Evolutionary conservation across 2,888 invertebrate genomes (phyloP).

Genomic region (Lithophane leautieri): DNA sequence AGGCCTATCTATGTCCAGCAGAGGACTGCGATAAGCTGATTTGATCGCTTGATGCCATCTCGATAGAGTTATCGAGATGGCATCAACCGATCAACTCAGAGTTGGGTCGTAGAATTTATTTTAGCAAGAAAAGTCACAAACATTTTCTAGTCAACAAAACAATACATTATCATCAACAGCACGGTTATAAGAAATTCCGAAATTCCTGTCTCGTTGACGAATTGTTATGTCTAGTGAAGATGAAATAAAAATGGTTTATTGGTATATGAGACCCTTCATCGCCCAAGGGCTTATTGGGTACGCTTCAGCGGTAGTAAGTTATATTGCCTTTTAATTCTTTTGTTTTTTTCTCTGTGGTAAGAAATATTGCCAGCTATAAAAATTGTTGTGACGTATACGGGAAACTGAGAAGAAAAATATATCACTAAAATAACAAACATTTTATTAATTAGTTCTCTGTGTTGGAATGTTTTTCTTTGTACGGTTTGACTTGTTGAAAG

Average conservation of each 20-base stretch:
- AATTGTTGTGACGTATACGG: neutral
- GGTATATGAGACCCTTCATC: slow-evolving; percentile 22
- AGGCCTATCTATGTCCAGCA: too few relatives aligned
- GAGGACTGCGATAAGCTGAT: too few relatives aligned
- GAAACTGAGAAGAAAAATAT: neutral
- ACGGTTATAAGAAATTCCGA: slow-evolving; percentile 22
- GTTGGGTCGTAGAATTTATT: neutral
- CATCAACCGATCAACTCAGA: neutral
- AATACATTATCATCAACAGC: neutral
- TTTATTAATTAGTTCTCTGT: too few relatives aligned
- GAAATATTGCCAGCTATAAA: slow-evolving; percentile 11
- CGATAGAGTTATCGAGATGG: too few relatives aligned
- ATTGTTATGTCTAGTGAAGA: slow-evolving; percentile 36
- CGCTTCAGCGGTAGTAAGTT: neutral
- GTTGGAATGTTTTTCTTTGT: neutral
- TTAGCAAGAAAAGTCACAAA: neutral
- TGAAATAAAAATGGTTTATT: slow-evolving; percentile 42
- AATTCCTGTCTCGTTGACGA: slow-evolving; percentile 16
- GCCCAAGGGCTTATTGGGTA: slow-evolving; percentile 33
- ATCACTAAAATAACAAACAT: neutral
- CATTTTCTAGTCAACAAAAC: neutral
- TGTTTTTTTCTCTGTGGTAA: slow-evolving; percentile 5
- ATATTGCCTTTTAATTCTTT: slow-evolving; percentile 35
- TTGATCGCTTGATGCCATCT: too few relatives aligned
- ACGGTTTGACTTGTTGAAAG: too few relatives aligned